Evolutionary conservation across 2,113 vertebrate species (phyloP), one percentile per base, ranked within the genome.

Genomic region (Ameiurus melas): DNA sequence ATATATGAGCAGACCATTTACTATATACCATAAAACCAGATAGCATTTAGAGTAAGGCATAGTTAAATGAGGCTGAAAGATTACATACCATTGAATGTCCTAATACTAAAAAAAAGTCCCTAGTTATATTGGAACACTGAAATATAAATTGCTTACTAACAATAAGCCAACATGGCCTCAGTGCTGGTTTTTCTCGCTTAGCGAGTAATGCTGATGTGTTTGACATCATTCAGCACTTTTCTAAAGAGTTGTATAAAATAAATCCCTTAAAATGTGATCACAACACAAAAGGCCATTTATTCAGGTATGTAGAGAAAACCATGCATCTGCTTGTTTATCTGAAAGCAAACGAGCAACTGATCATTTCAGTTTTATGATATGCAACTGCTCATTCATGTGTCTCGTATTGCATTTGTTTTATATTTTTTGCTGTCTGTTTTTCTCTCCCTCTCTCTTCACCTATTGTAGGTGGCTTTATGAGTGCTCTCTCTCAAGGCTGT

Each of bases 401-500:
- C 78, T 81, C 30, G 2, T 78, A 47, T 8, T 39, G 55, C 12
- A 39, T 77, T 47, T 58, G 8, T 83, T 30, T 60, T 6, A 9
- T 77, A 47, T 39, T 43, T 78, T 33, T 78, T 33, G 30, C 30
- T 84, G 30, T 71, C 78, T 83, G 22, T 73, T 27, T 86, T 78
- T 84, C 60, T 33, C 64, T 87, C 85, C n/a, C 62, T 88, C 82
- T 9, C 53, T 84, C 85, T 83, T 89, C 43, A 70, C 79, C 36
- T 19, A 53, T 33, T 36, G 66, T 62, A 47, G 55, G 47, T 57
- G 22, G 58, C 84, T 58, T n/a, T 39, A 57, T 30, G 57, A 89
- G 33, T 70, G 78, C 66, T 91, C 58, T 91, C 51, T 88, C 82
- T 91, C 79, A 90, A 91, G 91, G 88, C 86, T 79, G 47, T 75